Percentiles rank a stretch among this genome's conserved stretches.
phyloP scores from a whole-genome alignment of 2,888 invertebrate genomes.

The Athalia cordata region DNA sequence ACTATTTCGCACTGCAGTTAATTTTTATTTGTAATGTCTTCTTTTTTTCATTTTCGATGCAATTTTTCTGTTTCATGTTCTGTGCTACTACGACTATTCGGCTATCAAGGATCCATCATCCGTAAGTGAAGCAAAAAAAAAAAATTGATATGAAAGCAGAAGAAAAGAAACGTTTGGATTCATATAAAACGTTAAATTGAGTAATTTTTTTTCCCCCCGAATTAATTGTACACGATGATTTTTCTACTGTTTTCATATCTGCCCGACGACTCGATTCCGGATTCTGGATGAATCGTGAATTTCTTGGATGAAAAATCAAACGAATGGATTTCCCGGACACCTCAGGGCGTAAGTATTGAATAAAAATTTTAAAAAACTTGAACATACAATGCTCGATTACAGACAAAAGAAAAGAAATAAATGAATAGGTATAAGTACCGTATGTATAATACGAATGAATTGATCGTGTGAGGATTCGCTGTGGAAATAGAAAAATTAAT shows the following conservation, averaged over 20 bases:
- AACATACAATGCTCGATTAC: too few species aligned
- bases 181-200: background rate
- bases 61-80: constrained; percentile 66
- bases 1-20: too few species aligned
- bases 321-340: too few species aligned
- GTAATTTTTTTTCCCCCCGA: background rate
- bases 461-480: background rate
- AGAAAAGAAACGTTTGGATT: background rate
- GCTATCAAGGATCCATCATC: constrained; percentile 69
- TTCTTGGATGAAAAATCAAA: too few species aligned
- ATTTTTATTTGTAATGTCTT: background rate
- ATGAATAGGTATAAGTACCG: too few species aligned
- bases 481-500: background rate
- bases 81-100: constrained; percentile 7
- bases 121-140: constrained; percentile 63
- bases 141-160: background rate
- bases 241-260: background rate
- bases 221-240: background rate
- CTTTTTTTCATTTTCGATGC: constrained; percentile 15
- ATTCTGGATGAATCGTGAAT: background rate
- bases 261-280: background rate
- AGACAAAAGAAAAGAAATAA: too few species aligned
- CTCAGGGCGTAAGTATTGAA: too few species aligned
- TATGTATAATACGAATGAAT: background rate
- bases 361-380: too few species aligned